Percentiles rank a stretch among this genome's conserved stretches.
Evolutionary conservation across 1,140 invertebrate species (phyloP).

Genomic region (Hyphantria cunea): DNA sequence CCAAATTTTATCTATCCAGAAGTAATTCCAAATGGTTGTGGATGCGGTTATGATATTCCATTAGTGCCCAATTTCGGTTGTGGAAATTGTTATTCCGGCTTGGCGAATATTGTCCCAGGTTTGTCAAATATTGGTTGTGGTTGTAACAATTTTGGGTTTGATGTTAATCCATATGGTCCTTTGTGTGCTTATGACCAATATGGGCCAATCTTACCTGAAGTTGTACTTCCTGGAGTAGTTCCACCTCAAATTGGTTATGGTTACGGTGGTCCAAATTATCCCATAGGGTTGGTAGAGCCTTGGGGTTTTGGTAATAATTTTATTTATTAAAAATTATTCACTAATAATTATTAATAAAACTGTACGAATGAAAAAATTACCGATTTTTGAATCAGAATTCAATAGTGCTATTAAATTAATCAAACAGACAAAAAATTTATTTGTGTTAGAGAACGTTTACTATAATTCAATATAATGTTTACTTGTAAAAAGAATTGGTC

Average conservation of each 20-base stretch:
- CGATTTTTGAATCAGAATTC: too few relatives aligned
- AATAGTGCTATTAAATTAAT: too few relatives aligned
- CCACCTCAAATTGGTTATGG: neutral
- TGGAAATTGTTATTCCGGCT: neutral
- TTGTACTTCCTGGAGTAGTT: neutral
- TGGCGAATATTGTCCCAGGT: neutral
- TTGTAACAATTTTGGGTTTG: neutral
- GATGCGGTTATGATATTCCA: neutral
- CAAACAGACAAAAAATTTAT: too few relatives aligned
- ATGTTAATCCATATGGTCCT: neutral
- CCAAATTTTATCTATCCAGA: conserved; percentile 19
- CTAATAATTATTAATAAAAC: too few relatives aligned
- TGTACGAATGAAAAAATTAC: too few relatives aligned
- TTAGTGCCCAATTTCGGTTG: neutral
- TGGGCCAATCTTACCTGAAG: neutral
- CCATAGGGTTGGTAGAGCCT: neutral
- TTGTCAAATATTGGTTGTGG: conserved; percentile 5
- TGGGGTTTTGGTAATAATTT: too few relatives aligned
- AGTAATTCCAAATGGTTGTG: neutral
- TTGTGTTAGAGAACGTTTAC: too few relatives aligned
- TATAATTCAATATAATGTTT: too few relatives aligned
- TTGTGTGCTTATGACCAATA: neutral
- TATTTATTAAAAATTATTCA: too few relatives aligned
- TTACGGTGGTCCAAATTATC: neutral
- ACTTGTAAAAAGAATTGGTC: too few relatives aligned